Evolutionary conservation across 92 coral and sea anemone genomes (phyloP), one percentile per base, ranked within the genome.

Genomic region (Galaxea fascicularis): DNA sequence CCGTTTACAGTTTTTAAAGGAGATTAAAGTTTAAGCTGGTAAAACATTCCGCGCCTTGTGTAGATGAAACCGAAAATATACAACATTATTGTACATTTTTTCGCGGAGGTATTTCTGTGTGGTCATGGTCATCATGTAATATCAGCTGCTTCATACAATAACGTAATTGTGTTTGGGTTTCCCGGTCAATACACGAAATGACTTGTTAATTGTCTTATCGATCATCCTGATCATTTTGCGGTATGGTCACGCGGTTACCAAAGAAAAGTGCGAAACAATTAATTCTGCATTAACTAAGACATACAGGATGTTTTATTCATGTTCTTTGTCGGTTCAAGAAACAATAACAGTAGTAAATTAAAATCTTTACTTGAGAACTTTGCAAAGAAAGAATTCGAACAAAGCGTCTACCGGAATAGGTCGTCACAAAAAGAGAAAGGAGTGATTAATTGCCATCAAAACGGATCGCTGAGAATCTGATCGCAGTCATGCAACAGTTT

Each of bases 121-220:
- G 6, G 3, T 35, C 3, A 35, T 35, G 6, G 6, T 35, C 41
- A 35, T 18, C 22, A 18, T 25, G 22, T 57, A 17, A 57, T 54
- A 24, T 54, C 49, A 10, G 24, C 49, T 8, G 27, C 21, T 35
- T 58, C 68, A 26, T 41, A 4, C 6, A 76, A 41, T 24, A 13
- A 8, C 16, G 8, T 41, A 62, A 27, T 28, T 41, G 28, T 11
- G 28, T 49, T 41, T 29, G 65, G 15, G 41, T 26, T 63, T 64
- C 63, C 11, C 16, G 44, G 28, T 21, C 84, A 52, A 66, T 79
- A 79, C 66, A 66, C 30, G 8, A 66, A 49, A 79, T 53, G 75
- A 79, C 39, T 31, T 49, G 60, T 66, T 53, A 52, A 52, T 24
- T 44, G 22, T 68, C 65, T 44, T 25, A n/a, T 0, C 18, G 4